These are phyloP conservation scores for Xestia c-nigrum DNA, from an alignment of 2,888 invertebrate species.

Conservation along the genomic window DNA sequence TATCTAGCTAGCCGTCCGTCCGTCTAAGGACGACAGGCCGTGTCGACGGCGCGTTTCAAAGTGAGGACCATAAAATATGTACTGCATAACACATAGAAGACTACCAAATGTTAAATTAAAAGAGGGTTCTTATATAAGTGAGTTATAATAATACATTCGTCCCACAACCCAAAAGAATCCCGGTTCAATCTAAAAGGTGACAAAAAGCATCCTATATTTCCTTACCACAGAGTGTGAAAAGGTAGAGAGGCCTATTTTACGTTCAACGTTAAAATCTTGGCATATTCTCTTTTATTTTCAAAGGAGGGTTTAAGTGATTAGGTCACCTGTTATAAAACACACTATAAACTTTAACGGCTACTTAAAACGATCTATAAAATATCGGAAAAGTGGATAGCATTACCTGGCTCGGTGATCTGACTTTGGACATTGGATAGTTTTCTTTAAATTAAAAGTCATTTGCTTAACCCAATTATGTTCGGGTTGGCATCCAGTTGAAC, in stretches of 20 bases:
- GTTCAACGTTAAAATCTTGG: neutral
- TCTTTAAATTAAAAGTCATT: neutral
- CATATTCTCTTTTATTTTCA: neutral
- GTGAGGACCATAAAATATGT: neutral
- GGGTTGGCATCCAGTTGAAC: neutral
- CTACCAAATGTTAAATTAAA: slow-evolving; percentile 4
- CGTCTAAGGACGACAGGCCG: too few species aligned
- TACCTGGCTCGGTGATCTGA: neutral
- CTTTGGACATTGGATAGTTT: neutral
- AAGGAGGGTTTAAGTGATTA: neutral
- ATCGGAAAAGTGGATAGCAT: neutral
- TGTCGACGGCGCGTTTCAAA: too few species aligned
- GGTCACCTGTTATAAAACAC: neutral
- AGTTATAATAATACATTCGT: slow-evolving; percentile 15
- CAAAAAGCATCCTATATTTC: slow-evolving; percentile 29
- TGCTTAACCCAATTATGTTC: neutral
- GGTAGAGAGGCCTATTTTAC: neutral
- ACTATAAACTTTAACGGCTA: neutral
- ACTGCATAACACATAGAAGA: neutral
- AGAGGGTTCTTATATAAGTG: neutral
- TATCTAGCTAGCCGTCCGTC: too few species aligned
- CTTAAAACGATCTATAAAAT: neutral
- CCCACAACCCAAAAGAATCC: slow-evolving; percentile 7
- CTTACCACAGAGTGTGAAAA: slow-evolving; percentile 14
- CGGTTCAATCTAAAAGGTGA: slow-evolving; percentile 46